phyloP scores from a whole-genome alignment of 1,140 invertebrate species.

The Palaemon carinicauda region DNA sequence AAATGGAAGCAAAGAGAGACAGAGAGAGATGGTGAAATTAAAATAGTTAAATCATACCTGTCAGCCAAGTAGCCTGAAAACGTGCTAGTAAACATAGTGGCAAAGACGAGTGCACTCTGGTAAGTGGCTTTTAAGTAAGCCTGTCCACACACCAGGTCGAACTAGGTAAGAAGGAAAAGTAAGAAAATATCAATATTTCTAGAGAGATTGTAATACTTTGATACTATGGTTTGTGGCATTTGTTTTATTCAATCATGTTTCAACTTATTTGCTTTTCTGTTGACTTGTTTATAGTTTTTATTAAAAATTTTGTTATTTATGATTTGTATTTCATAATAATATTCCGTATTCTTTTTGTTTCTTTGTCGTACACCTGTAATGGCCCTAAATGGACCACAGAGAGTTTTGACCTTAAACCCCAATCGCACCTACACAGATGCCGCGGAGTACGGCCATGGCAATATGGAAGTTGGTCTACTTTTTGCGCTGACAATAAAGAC shows the following conservation, averaged over 20 bases:
- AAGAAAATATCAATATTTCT: neutral
- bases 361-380: too few relatives aligned
- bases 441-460: too few relatives aligned
- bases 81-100: conserved; percentile 8
- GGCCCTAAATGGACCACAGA: too few relatives aligned
- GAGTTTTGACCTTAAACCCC: too few relatives aligned
- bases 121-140: conserved; percentile 10
- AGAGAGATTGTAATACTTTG: neutral
- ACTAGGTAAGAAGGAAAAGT: neutral
- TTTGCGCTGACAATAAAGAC: too few relatives aligned
- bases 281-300: neutral
- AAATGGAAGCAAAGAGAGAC: too few relatives aligned
- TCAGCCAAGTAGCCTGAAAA: conserved; percentile 20
- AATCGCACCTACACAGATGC: too few relatives aligned
- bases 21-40: too few relatives aligned
- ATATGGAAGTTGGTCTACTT: too few relatives aligned
- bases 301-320: neutral
- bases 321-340: too few relatives aligned
- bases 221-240: neutral
- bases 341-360: too few relatives aligned
- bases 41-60: conserved; percentile 10
- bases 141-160: conserved; percentile 11
- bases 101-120: conserved; percentile 11
- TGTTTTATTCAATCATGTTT: neutral
- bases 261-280: neutral